Percentiles rank a stretch among this genome's conserved stretches.
Conservation (phyloP, 1,140 invertebrate species). For the Helicorthomorpha holstii region DNA sequence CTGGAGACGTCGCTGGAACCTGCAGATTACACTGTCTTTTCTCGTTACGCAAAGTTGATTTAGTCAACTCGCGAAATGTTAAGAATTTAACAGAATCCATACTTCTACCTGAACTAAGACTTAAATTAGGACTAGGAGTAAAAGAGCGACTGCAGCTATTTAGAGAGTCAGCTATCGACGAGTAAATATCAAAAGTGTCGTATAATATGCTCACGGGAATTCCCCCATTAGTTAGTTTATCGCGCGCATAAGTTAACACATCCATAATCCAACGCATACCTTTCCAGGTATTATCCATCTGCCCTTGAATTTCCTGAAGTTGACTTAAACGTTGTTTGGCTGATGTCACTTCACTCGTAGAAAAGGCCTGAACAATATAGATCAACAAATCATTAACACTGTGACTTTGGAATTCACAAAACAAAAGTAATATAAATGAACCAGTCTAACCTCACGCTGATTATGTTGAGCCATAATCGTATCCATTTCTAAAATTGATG, state of each 20-base stretch:
- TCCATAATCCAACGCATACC: constrained; percentile 87
- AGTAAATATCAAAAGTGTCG: constrained; percentile 6
- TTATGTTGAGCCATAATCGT: constrained; percentile 76
- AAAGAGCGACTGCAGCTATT: no score
- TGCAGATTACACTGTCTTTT: not conserved
- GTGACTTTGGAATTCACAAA: not conserved
- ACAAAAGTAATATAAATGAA: not conserved
- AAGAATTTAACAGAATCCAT: not conserved
- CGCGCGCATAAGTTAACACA: constrained; percentile 75
- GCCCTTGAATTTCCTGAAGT: constrained; percentile 61
- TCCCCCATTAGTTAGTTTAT: constrained; percentile 36
- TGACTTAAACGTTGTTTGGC: constrained; percentile 67
- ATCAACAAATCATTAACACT: constrained; percentile 5
- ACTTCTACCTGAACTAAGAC: not conserved
- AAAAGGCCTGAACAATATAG: constrained; percentile 50
- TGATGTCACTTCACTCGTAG: constrained; percentile 59
- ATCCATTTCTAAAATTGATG: constrained; percentile 81
- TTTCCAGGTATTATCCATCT: constrained; percentile 75
- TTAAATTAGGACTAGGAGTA: not conserved
- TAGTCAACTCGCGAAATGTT: not conserved
- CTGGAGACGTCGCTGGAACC: not conserved
- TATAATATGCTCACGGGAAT: constrained; percentile 15
- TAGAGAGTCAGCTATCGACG: constrained; percentile 7
- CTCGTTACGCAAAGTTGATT: not conserved
- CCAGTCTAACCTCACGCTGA: constrained; percentile 48